Base-by-base conservation (phyloP, 2,797 vertebrate genomes). In the Ciconia nigra region DNA sequence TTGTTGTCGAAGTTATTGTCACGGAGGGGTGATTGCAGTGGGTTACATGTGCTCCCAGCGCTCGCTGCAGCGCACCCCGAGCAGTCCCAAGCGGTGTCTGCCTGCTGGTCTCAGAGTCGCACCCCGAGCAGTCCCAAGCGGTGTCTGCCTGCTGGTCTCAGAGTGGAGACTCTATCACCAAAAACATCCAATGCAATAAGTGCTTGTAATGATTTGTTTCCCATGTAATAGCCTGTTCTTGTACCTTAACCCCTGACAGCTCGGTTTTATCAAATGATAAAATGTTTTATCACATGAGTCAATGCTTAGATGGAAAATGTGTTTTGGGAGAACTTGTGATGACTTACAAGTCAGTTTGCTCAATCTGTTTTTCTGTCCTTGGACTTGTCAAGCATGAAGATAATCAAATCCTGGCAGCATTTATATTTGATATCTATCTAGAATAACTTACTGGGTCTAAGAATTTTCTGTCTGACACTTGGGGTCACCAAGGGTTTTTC, bases 11-110 rank as follows among this genome's bases (percentile, higher is more conserved):
- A 67, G 69, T 13, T 44, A 10, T 13, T 61, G 49, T 62, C 17
- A 11, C 0, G 0, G 65, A 59, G n/a, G 18, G 3, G 20, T 13
- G 29, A 37, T 5, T n/a, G 57, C 55, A n/a, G 54, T 3, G 29
- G 17, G 44, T 18, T 47, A 19, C 41, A 2, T 5, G 15, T 29
- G 49, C 37, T 71, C 41, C 44, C 59, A 16, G 16, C 3, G 0
- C 28, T 83, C 0, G 0, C 73, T 73, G 61, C 54, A 59, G 55
- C 4, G 0, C 12, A 31, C 33, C 39, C 22, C 5, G 4, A 39
- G 51, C 31, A 33, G 49, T 46, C 39, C 70, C 2, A 1, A 44
- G 57, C 1, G 2, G 7, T 7, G 17, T 9, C 83, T 73, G 10
- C 31, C 44, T 49, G 12, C 29, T 33, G 11, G 16, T 42, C 46